A percentile compares a stretch with the other conserved stretches of the same genome.
These are phyloP conservation scores for Platycnemis pennipes DNA, from an alignment of 2,888 invertebrate species.

Conservation along the genomic window DNA sequence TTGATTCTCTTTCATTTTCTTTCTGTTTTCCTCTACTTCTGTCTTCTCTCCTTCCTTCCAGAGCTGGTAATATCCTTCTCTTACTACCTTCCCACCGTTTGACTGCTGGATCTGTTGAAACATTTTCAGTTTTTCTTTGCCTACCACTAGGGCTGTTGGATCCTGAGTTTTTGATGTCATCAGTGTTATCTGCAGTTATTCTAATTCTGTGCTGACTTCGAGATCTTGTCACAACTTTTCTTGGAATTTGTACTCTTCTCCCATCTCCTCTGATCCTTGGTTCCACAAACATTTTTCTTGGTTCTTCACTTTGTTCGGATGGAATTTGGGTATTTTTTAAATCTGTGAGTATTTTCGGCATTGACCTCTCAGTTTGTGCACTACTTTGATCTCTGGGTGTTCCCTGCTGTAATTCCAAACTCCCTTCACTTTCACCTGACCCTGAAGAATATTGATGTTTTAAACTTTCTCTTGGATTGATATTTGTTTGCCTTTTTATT, in stretches of 20 bases:
- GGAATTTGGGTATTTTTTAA: not conserved
- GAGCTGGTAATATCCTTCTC: not conserved
- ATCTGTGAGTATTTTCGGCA: not conserved
- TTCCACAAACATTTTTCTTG: constrained; percentile 46
- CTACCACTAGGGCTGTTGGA: not conserved
- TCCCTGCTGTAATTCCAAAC: not conserved
- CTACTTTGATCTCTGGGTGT: not conserved
- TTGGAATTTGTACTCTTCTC: not conserved
- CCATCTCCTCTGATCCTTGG: constrained; percentile 45
- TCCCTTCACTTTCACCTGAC: not conserved
- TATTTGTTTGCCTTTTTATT: not conserved
- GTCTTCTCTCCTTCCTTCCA: not conserved
- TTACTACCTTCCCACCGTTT: constrained; percentile 40
- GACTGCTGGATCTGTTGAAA: not conserved
- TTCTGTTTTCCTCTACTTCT: constrained; percentile 16
- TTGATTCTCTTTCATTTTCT: not conserved
- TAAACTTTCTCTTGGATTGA: not conserved
- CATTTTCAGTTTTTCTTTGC: not conserved
- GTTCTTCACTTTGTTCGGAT: not conserved
- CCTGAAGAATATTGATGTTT: not conserved
- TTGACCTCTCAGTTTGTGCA: not conserved
- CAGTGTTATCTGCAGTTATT: not conserved
- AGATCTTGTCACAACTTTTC: not conserved
- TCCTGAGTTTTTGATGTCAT: not conserved
- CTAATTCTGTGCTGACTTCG: not conserved